Evolutionary conservation across 2,797 vertebrate genomes (phyloP).

Genomic region (Chrosomus eos): DNA sequence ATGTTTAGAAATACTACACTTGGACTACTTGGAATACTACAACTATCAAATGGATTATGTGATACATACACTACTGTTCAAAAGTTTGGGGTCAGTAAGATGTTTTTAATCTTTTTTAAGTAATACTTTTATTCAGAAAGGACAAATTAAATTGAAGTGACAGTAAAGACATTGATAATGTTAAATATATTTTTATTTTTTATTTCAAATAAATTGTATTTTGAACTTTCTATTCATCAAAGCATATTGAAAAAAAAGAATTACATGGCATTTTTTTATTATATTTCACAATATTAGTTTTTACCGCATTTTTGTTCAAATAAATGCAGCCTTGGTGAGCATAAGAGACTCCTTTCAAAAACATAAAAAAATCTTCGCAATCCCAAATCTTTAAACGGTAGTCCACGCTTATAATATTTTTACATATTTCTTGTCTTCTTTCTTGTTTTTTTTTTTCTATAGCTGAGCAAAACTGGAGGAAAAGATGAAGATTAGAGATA

Average conservation of each 20-base stretch:
- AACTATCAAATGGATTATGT: background rate
- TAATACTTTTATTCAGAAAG: background rate
- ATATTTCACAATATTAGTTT: background rate
- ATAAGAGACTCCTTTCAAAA: background rate
- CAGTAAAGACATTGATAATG: background rate
- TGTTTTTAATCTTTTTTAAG: background rate
- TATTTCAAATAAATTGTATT: background rate
- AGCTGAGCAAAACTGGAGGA: conserved; percentile 96
- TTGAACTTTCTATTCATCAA: background rate
- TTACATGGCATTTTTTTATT: background rate
- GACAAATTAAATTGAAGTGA: background rate
- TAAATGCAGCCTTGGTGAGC: background rate
- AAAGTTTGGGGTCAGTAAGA: background rate
- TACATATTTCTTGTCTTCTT: conserved; percentile 58
- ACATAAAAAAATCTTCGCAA: background rate
- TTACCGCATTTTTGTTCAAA: background rate
- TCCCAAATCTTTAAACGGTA: background rate
- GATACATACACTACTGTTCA: no score
- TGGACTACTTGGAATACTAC: no score
- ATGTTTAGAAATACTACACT: background rate
- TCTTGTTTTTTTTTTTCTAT: conserved; percentile 67
- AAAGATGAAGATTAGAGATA: conserved; percentile 87
- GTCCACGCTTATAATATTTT: background rate
- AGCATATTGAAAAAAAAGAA: background rate
- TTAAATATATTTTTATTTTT: background rate